Base-by-base conservation (phyloP, 2,888 invertebrate genomes). In the Adelognathus sp. region DNA sequence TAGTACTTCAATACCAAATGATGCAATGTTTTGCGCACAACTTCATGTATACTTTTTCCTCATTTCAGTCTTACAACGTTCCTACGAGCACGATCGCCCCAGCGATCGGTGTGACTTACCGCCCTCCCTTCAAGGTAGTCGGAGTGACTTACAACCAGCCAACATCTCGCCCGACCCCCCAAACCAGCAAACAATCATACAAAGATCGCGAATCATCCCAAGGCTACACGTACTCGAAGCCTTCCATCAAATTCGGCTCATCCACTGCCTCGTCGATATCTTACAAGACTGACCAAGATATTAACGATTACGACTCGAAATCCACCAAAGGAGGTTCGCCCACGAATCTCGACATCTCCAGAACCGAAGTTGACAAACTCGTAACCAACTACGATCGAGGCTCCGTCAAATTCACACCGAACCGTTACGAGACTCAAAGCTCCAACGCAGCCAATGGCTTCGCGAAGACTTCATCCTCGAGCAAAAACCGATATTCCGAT, bases 321-420 rank as follows among this genome's bases (percentile, higher is more conserved):
- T 60, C 71, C 46, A 46, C 54, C 11, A 72, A 76, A 39, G 81
- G 77, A 2, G 84, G 82, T 0, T 86, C 86, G 1, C 83, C 85
- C 16, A 80, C 83, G 1, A 83, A 82, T 4, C 11, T 81, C 2
- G 81, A 69, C 5, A 85, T 84, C 18, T 24, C 84, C 1, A 77
- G 72, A 33, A 80, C 83, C 7, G 79, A 88, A 50, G 83, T 83
- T 0, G 74, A 82, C 4, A 87, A 87, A 54, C 54, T 85, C 0
- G 56, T 83, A 6, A 83, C 82, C 1, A 89, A 86, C 41, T 86
- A 88, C 54, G 82, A 86, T 50, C 82, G 90, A 70, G 90, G 90
- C 33, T 82, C 76, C 3, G 81, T 84, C 0, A 88, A 83, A 70
- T 89, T 87, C 24, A 85, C 84, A 14, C 84, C 90, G n/a, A 83